Evolutionary conservation across 2,797 vertebrate genomes (phyloP).

Genomic region (Botia kubotai): DNA sequence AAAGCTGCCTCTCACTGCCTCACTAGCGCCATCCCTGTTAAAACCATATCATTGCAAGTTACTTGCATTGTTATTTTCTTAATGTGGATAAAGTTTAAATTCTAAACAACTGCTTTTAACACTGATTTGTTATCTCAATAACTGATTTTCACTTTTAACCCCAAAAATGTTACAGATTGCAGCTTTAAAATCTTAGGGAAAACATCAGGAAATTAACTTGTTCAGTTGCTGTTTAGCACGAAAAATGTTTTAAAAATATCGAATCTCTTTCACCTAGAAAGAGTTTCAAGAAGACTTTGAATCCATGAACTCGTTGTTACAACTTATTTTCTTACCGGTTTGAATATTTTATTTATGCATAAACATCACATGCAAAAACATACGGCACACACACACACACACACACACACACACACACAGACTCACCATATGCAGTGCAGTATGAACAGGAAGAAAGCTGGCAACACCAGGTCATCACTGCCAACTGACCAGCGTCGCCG

Average conservation of each 20-base stretch:
- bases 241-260: not conserved
- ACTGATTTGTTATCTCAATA: too few species aligned
- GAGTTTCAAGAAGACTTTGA: not conserved
- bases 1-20: too few species aligned
- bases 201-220: not conserved
- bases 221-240: not conserved
- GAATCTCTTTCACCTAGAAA: not conserved
- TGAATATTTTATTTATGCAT: not conserved
- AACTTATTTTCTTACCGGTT: conserved; percentile 14
- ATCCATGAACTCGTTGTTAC: not conserved
- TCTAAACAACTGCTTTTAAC: too few species aligned
- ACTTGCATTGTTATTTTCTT: too few species aligned
- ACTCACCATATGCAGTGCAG: conserved; percentile 97
- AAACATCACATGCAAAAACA: conserved; percentile 21
- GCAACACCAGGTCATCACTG: conserved; percentile 99
- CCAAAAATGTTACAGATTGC: too few species aligned
- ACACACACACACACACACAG: conserved; percentile 9
- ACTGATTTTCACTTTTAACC: too few species aligned
- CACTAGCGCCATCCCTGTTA: too few species aligned
- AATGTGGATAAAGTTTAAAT: too few species aligned
- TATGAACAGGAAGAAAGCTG: conserved; percentile 96
- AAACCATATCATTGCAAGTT: too few species aligned
- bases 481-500: conserved; percentile 99
- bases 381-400: conserved; percentile 4
- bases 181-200: not conserved